Percentiles rank a stretch among this genome's conserved stretches.
phyloP scores from a whole-genome alignment of 2,113 vertebrate genomes.

The Trinectes maculatus region DNA sequence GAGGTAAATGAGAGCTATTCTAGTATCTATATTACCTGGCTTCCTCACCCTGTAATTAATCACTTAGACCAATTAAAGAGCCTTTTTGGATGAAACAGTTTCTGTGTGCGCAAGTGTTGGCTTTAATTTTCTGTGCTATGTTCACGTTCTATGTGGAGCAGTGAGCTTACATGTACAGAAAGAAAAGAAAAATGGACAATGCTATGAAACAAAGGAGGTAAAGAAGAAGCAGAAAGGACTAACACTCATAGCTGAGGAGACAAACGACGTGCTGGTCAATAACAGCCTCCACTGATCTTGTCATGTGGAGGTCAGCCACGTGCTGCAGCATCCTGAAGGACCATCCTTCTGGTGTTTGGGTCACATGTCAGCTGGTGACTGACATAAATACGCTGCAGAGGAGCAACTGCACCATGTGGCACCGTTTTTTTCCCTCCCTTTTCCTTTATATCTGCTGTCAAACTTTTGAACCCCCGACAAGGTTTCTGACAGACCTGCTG shows the following conservation, averaged over 20 bases:
- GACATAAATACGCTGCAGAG: conserved; percentile 40
- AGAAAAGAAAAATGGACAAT: not conserved
- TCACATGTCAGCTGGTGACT: conserved; percentile 32
- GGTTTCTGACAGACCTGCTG: conserved; percentile 17
- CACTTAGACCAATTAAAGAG: conserved; percentile 80
- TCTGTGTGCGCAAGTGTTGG: conserved; percentile 22
- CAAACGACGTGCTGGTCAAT: conserved; percentile 18
- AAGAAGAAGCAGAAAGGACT: not conserved
- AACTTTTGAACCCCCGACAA: not conserved
- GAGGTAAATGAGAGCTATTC: conserved; percentile 80
- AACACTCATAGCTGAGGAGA: conserved; percentile 9
- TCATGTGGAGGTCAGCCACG: conserved; percentile 59
- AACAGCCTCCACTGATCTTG: conserved; percentile 44
- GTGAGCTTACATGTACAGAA: not conserved
- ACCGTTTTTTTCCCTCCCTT: not conserved
- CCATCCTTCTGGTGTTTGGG: conserved; percentile 38
- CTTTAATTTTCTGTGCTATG: too few relatives aligned
- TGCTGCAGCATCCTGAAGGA: conserved; percentile 51
- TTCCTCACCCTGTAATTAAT: conserved; percentile 82
- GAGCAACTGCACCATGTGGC: not conserved
- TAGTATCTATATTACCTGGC: conserved; percentile 80
- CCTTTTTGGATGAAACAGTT: conserved; percentile 68
- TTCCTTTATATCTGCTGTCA: conserved; percentile 2
- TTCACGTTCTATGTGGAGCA: too few relatives aligned
- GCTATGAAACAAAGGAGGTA: not conserved